Evolutionary conservation across 2,888 invertebrate genomes (phyloP), one percentile per base, ranked within the genome.

Genomic region (Conus canariensis): DNA sequence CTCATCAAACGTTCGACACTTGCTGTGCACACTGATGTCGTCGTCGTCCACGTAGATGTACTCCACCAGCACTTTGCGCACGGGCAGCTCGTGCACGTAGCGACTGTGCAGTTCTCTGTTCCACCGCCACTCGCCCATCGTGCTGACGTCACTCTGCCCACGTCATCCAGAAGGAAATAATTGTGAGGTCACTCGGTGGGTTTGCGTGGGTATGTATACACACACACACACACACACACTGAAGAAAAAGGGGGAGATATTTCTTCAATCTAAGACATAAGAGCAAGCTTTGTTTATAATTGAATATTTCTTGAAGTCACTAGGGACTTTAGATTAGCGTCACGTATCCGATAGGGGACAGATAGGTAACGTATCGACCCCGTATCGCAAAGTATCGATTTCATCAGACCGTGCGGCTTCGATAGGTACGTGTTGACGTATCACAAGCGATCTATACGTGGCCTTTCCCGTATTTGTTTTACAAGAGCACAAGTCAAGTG

Each of bases 41-140:
- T 92, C 92, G 70, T 92, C 92, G 14, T 89, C 90, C 12, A 92
- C 89, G 87, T 91, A 92, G 67, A 92, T 91, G 85, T 92, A 92
- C 74, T 92, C 92, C 74, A 92, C 88, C 10, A 92, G 88, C 16
- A 90, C 90, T 64, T 90, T 80, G 25, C 89, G 90, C 64, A 91
- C 88, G 30, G 91, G 91, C 64, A 91, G 77, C 56, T 88, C 91
- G 45, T 90, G 88, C 10, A 91, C 91, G 83, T 90, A 91, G 0
- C 85, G 88, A 5, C 90, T 90, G 74, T 91, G 91, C 8, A 91
- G 82, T n/a, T 85, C 70, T 59, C 82, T 89, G 90, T 91, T 91
- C 86, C 90, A 91, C 45, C 45, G 89, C 88, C 90, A 91, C 58
- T 89, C 59, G 60, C 90, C 83, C 82, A 82, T 83, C 59, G 14